A percentile compares a stretch with the other conserved stretches of the same genome.
phyloP scores from a whole-genome alignment of 2,888 invertebrate genomes.

The Pelosia muscerda region DNA sequence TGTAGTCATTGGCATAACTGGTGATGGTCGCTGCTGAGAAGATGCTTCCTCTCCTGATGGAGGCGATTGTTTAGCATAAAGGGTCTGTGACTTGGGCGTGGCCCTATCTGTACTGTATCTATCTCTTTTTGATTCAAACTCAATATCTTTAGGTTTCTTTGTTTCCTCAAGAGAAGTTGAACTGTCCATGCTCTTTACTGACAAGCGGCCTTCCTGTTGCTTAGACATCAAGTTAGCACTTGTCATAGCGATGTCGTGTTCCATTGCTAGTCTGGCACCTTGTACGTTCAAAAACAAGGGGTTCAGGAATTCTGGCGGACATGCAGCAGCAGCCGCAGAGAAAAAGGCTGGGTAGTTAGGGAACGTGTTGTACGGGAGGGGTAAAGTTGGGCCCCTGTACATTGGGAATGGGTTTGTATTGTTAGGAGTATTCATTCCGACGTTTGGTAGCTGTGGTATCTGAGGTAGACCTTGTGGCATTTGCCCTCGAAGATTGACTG shows the following conservation, averaged over 20 bases:
- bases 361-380: constrained; percentile 89
- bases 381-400: constrained; percentile 89
- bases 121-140: constrained; percentile 69
- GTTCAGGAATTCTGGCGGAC: constrained; percentile 88
- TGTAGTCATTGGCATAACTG: constrained; percentile 86
- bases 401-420: constrained; percentile 89
- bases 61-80: constrained; percentile 88
- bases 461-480: constrained; percentile 77
- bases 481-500: constrained; percentile 80
- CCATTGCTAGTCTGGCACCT: constrained; percentile 81
- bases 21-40: constrained; percentile 88
- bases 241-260: constrained; percentile 84
- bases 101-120: constrained; percentile 78
- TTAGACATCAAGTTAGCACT: constrained; percentile 85
- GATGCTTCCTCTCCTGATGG: constrained; percentile 89
- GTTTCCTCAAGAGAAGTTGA: constrained; percentile 77
- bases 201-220: constrained; percentile 79
- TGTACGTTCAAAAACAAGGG: constrained; percentile 89
- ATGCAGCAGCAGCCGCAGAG: constrained; percentile 81
- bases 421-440: constrained; percentile 77
- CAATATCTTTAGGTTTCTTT: constrained; percentile 73
- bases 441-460: constrained; percentile 76
- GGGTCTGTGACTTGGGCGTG: constrained; percentile 84
- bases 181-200: constrained; percentile 81
- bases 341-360: constrained; percentile 87